These are phyloP conservation scores for Pocillopora meandrina DNA, from an alignment of 92 coral and sea anemone genomes.

Conservation along the genomic window DNA sequence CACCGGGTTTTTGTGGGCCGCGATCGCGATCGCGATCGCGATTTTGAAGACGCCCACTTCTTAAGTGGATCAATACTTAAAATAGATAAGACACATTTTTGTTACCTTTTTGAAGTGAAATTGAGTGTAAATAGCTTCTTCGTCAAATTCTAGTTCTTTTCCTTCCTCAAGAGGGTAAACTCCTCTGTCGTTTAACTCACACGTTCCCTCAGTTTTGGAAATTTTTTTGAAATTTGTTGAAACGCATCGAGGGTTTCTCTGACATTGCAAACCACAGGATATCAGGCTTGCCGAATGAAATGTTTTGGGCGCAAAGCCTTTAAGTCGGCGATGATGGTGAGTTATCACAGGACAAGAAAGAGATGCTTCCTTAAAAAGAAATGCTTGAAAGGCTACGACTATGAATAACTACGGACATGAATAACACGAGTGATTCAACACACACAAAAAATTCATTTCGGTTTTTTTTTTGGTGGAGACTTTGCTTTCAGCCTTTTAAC, in stretches of 20 bases:
- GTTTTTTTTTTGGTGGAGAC: neutral
- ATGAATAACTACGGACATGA: neutral
- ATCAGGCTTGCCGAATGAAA: constrained; percentile 9
- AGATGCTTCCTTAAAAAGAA: neutral
- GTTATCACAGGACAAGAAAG: constrained; percentile 3
- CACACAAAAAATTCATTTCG: neutral
- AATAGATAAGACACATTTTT: neutral
- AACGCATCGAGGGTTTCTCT: constrained; percentile 25
- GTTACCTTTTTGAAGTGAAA: neutral
- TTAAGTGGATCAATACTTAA: too few species aligned
- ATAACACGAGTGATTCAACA: neutral
- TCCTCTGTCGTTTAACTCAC: constrained; percentile 19
- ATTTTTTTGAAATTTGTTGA: constrained; percentile 10
- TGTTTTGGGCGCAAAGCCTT: neutral
- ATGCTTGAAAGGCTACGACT: neutral
- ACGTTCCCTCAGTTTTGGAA: neutral
- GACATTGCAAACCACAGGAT: neutral
- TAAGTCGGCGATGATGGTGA: constrained; percentile 11
- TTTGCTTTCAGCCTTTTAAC: neutral
- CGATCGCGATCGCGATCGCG: too few species aligned
- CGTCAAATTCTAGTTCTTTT: constrained; percentile 11
- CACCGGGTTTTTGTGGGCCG: too few species aligned
- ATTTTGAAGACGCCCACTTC: too few species aligned
- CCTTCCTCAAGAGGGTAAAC: neutral
- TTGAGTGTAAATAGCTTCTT: constrained; percentile 7